phyloP scores from a whole-genome alignment of 1,140 invertebrate genomes.

The Colletes gigas region DNA sequence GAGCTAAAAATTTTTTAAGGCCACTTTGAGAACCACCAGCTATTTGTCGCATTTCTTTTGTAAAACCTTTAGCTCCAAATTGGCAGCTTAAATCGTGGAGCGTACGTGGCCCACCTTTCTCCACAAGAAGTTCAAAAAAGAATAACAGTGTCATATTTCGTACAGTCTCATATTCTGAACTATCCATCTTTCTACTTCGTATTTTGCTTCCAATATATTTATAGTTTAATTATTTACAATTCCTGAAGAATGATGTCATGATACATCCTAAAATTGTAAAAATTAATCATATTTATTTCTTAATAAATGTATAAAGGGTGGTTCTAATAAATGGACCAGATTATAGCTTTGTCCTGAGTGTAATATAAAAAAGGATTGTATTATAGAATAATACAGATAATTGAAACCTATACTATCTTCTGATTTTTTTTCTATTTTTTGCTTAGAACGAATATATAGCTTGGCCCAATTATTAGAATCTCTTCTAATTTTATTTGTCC shows the following conservation, averaged over 20 bases:
- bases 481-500: conserved; percentile 6
- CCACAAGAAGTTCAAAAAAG: conserved; percentile 96
- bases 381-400: too few species aligned
- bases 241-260: conserved; percentile 46
- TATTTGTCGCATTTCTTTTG: conserved; percentile 97
- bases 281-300: background rate
- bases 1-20: conserved; percentile 93
- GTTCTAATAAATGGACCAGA: too few species aligned
- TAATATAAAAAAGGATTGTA: too few species aligned
- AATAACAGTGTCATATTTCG: conserved; percentile 97
- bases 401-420: too few species aligned
- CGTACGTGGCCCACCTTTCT: conserved; percentile 95
- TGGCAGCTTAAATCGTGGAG: conserved; percentile 98
- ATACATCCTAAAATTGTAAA: conserved; percentile 32
- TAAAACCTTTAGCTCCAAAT: conserved; percentile 97
- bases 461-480: too few species aligned
- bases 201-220: conserved; percentile 5
- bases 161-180: conserved; percentile 95
- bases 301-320: background rate
- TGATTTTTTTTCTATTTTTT: too few species aligned
- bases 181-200: conserved; percentile 86
- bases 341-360: too few species aligned
- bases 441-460: too few species aligned
- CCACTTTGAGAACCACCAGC: conserved; percentile 96
- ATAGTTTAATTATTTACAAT: conserved; percentile 42